A percentile compares a stretch with the other conserved stretches of the same genome.
Evolutionary conservation across 2,113 vertebrate species (phyloP).

Genomic region (Lipotes vexillifer): DNA sequence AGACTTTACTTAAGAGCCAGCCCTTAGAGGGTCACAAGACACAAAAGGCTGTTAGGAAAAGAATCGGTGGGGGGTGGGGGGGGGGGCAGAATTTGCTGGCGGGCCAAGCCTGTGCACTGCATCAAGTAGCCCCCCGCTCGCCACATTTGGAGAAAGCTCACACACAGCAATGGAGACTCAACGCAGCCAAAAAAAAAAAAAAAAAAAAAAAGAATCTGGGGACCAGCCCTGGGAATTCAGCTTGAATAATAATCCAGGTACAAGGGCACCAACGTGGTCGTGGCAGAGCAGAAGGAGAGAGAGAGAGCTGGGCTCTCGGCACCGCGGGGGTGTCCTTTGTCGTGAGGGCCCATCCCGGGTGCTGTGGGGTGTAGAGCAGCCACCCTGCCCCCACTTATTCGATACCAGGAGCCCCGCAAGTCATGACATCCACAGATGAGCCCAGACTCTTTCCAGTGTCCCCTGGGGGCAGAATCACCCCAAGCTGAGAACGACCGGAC

Average conservation of each 20-base stretch:
- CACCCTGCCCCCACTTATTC: too few species aligned
- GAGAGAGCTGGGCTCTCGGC: not conserved
- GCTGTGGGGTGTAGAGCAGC: not conserved
- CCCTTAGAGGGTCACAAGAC: too few species aligned
- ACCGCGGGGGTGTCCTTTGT: not conserved
- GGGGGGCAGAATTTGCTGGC: too few species aligned
- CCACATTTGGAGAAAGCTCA: too few species aligned
- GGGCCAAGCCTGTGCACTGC: too few species aligned
- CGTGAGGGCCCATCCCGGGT: not conserved
- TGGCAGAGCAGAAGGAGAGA: not conserved
- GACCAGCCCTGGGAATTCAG: not conserved
- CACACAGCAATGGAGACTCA: too few species aligned
- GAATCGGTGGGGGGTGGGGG: accelerated
- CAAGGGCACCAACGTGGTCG: accelerated
- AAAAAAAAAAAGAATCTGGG: not conserved
- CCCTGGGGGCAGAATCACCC: not conserved
- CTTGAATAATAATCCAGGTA: not conserved
- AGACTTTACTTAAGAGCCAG: not conserved
- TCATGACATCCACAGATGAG: not conserved
- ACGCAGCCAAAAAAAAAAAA: too few species aligned
- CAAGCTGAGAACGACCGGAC: not conserved
- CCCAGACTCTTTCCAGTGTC: not conserved
- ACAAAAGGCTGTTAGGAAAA: not conserved
- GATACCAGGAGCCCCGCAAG: not conserved
- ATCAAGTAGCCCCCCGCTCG: too few species aligned